Base-by-base conservation (phyloP, 2,888 invertebrate species). In the Tipula confusa region DNA sequence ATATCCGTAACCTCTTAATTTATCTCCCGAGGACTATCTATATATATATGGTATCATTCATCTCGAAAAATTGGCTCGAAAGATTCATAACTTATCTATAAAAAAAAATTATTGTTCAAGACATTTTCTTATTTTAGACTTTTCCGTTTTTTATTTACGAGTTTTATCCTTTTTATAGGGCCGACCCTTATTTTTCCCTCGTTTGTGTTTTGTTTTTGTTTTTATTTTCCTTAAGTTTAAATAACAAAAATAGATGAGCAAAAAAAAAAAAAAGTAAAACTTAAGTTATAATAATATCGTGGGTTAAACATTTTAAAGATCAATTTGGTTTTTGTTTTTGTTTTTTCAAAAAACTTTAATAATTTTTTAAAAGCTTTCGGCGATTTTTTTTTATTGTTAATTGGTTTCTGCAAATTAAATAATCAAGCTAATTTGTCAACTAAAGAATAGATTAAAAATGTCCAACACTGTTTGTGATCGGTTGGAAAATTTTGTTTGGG, bases 141-240 rank as follows among this genome's bases (percentile, higher is more conserved):
- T 64, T n/a, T n/a, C n/a, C n/a, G n/a, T n/a, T n/a, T n/a, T 64
- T 64, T 64, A 64, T 64, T 64, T 64, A 64, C 64, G 64, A 64
- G 64, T 11, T 64, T 24, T 24, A 64, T 64, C 64, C 64, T 64
- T 64, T 64, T 24, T 24, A 64, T 64, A 64, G 9, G 64, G 9
- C 18, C 24, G 64, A 64, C 64, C 64, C 64, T 24, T 24, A 64
- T 64, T 64, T 24, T 24, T 64, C 24, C 24, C 9, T 9, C 3
- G 18, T 64, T 64, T 48, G 18, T 64, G 64, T 24, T 24, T 43
- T n/a, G 18, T 1, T 13, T 38, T 38, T 38, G 13, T n/a, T 38
- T n/a, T 64, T 24, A 9, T 18, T 64, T 64, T 24, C 64, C 64
- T 15, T 64, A 64, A 64, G 64, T 64, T 64, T 64, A 24, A 64